These are phyloP conservation scores for Pseudanteris insignis DNA, from an alignment of 2,888 invertebrate species.

Conservation along the genomic window DNA sequence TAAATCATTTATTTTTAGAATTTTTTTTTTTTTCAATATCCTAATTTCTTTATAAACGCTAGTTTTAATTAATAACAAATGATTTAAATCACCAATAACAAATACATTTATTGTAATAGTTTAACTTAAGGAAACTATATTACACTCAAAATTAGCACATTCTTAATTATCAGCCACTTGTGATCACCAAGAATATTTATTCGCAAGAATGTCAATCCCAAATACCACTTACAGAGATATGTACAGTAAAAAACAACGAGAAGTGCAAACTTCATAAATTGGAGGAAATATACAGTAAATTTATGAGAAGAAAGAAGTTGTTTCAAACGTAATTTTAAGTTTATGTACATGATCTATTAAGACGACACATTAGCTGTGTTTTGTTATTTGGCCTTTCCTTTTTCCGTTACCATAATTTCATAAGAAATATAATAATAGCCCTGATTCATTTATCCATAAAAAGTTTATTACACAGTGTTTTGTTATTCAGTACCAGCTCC, in stretches of 20 bases:
- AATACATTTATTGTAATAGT: constrained; percentile 56
- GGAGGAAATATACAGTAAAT: too few species aligned
- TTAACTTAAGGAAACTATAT: constrained; percentile 49
- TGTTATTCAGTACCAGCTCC: constrained; percentile 23
- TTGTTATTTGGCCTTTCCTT: constrained; percentile 6
- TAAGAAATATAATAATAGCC: constrained; percentile 21
- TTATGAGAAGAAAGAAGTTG: too few species aligned
- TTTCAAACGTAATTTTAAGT: constrained; percentile 13
- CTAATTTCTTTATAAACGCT: too few species aligned
- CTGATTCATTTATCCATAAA: background rate
- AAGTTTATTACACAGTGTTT: constrained; percentile 1
- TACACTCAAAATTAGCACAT: constrained; percentile 48
- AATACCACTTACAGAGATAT: constrained; percentile 22
- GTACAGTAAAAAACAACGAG: constrained; percentile 34
- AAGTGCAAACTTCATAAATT: constrained; percentile 2
- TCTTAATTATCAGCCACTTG: constrained; percentile 26
- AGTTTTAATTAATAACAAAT: background rate
- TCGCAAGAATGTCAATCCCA: constrained; percentile 11
- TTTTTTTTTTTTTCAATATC: too few species aligned
- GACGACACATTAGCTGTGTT: constrained; percentile 12
- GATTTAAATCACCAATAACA: constrained; percentile 34
- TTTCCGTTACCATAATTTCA: constrained; percentile 2
- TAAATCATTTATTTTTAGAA: too few species aligned
- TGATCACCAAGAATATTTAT: constrained; percentile 26
- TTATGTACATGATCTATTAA: constrained; percentile 29